These are phyloP conservation scores for Siniperca scherzeri DNA, from an alignment of 2,797 vertebrate species.

Conservation along the genomic window DNA sequence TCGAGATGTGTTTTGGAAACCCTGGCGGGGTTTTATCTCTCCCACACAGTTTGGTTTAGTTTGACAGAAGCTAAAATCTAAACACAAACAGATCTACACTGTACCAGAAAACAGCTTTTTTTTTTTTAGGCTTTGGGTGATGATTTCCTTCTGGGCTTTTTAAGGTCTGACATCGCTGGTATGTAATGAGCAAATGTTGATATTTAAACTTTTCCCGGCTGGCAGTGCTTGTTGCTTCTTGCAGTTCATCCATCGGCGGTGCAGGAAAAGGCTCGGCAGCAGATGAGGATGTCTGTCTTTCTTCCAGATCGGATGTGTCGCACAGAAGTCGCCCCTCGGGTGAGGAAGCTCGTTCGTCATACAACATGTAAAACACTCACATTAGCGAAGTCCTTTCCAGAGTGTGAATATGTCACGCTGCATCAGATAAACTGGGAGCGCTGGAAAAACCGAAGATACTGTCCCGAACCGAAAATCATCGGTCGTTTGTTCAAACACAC, in stretches of 20 bases:
- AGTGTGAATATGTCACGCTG: neutral
- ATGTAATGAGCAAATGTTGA: neutral
- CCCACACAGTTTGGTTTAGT: conserved; percentile 38
- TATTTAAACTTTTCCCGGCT: neutral
- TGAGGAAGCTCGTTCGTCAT: neutral
- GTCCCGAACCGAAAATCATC: too few relatives aligned
- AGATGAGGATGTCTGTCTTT: neutral
- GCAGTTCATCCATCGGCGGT: neutral
- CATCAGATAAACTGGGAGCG: neutral
- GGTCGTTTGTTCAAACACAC: too few relatives aligned
- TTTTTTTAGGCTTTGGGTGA: neutral
- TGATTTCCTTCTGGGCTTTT: neutral
- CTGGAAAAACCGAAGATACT: too few relatives aligned
- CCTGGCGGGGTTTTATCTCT: conserved; percentile 25
- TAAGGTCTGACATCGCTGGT: neutral
- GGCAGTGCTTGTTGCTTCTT: neutral
- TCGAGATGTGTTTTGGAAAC: neutral
- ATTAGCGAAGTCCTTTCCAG: neutral
- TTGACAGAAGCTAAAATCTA: conserved; percentile 16
- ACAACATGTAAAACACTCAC: neutral
- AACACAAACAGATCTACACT: neutral
- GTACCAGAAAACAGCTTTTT: neutral
- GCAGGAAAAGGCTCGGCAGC: neutral
- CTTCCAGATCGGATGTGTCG: neutral
- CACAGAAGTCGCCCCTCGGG: neutral